These are phyloP conservation scores for Ganaspis brasiliensis DNA, from an alignment of 2,888 invertebrate genomes.

Conservation along the genomic window DNA sequence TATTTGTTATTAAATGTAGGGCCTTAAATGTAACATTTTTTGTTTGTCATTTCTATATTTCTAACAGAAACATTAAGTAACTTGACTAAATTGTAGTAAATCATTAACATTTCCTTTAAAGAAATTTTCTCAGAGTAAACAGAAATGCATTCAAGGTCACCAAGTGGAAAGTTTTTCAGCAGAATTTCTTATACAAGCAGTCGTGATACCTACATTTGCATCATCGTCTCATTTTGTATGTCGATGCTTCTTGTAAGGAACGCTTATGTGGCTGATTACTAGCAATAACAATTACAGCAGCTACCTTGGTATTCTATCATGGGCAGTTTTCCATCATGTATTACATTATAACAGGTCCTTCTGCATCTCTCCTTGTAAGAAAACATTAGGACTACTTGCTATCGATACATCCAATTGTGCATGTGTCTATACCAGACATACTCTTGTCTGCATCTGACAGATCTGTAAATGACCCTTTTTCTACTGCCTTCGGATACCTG, in stretches of 20 bases:
- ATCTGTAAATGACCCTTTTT: conserved; percentile 52
- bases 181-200: background rate
- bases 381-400: conserved; percentile 4
- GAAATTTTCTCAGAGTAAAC: background rate
- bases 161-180: background rate
- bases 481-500: conserved; percentile 46
- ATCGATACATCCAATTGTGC: conserved; percentile 11
- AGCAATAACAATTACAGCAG: conserved; percentile 41
- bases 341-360: conserved; percentile 31
- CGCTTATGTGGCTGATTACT: conserved; percentile 24
- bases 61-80: too few species aligned
- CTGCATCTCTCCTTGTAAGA: background rate
- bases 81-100: too few species aligned
- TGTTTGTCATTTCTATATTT: too few species aligned
- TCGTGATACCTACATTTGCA: background rate
- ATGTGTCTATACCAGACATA: background rate
- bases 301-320: conserved; percentile 28
- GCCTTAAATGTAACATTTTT: too few species aligned
- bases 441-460: too few species aligned
- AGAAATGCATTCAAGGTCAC: background rate
- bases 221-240: conserved; percentile 3
- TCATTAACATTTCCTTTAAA: too few species aligned
- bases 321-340: background rate
- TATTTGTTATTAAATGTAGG: too few species aligned
- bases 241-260: conserved; percentile 3